Conservation (phyloP, 2,113 vertebrate genomes). For the Tympanuchus pallidicinctus region DNA sequence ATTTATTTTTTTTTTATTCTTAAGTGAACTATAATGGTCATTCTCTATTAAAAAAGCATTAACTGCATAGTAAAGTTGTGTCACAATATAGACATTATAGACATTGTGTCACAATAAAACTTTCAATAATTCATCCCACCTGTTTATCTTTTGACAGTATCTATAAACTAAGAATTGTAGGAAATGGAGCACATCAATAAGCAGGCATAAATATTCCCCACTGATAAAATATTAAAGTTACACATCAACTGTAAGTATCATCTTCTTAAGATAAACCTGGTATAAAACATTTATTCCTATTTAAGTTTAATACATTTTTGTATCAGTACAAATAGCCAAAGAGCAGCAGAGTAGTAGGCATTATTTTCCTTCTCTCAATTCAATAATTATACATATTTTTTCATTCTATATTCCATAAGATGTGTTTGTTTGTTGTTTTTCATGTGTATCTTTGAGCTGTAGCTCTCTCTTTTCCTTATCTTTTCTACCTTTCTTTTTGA, state of each 20-base stretch:
- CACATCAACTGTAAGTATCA: neutral
- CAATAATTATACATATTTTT: neutral
- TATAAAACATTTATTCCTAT: neutral
- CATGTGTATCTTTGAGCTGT: neutral
- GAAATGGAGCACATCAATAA: neutral
- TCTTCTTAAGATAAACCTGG: neutral
- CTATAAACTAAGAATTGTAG: constrained; percentile 8
- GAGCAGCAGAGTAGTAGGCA: neutral
- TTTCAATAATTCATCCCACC: neutral
- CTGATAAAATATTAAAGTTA: neutral
- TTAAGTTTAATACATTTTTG: neutral
- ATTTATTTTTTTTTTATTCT: neutral
- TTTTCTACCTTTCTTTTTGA: neutral
- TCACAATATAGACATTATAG: no score
- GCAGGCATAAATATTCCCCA: neutral
- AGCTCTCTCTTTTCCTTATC: neutral
- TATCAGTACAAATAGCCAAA: neutral
- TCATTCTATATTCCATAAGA: neutral
- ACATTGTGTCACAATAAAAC: neutral
- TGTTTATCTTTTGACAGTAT: neutral
- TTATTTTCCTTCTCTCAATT: constrained; percentile 6
- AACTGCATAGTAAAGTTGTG: neutral
- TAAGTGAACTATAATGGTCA: neutral
- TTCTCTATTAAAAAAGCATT: neutral
- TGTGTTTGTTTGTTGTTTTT: neutral